Evolutionary conservation across 2,888 invertebrate species (phyloP), one percentile per base, ranked within the genome.

Genomic region (Merodon equestris): DNA sequence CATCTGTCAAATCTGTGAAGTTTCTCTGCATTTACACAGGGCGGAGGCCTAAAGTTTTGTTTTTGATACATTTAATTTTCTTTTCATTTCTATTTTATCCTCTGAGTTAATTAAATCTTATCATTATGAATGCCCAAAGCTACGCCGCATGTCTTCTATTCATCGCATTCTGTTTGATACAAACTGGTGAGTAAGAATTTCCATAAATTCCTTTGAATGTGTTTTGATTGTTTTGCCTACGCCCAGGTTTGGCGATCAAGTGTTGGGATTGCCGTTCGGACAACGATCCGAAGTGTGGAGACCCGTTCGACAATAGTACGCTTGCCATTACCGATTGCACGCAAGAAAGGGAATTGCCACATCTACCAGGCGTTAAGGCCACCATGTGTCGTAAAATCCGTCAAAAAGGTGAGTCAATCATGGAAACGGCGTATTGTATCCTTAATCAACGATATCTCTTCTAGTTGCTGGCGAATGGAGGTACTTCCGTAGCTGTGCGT

Each of bases 211-310:
- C 7, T 5, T 14, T 12, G 15, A n/a, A n/a, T n/a, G 13, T n/a
- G 13, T 40, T 12, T 34, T n/a, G 40, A 4, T 34, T 10, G n/a
- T 47, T 60, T 17, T 1, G 77, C 66, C 40, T 51, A 77, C 77
- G 63, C 77, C 79, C 86, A 94, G 94, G 90, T 81, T 86, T 89
- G 54, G 90, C 92, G 68, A 94, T 95, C 53, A 96, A 97, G 90
- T 97, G 97, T 86, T 97, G 96, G 96, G 94, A 93, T 60, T 97
- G 97, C 85, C 93, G 96, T 81, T 97, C 96, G 0, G 95, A 94
- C 85, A 93, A 92, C 66, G 97, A 97, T 89, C 95, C 96, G 0
- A 95, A 96, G 90, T 97, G 97, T 86, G 93, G 94, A 0, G 97
- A 97, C 90, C 97, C 97, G 0, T 97, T 97, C 85, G 97, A 97